Percentiles rank a stretch among this genome's conserved stretches.
Conservation (phyloP, 2,113 vertebrate genomes). For the Phasianus colchicus region DNA sequence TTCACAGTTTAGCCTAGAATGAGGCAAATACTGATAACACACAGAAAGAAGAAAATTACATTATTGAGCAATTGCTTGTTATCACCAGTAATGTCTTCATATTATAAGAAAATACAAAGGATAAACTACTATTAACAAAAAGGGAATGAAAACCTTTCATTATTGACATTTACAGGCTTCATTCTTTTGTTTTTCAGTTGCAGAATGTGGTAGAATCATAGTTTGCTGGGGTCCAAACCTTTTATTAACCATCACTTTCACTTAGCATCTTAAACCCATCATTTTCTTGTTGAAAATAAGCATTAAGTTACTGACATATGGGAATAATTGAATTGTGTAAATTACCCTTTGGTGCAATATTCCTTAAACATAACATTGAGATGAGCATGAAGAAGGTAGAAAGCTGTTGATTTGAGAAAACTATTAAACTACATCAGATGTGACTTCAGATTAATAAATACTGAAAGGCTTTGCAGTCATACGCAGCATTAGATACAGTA, state of each 20-base stretch:
- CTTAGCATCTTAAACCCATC: not conserved
- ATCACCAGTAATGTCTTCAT: not conserved
- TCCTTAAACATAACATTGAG: not conserved
- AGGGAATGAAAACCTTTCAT: not conserved
- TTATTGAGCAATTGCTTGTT: not conserved
- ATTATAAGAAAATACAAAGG: too few species aligned
- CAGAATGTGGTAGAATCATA: not conserved
- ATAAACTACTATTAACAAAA: not conserved
- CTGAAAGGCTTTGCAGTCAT: constrained; percentile 37
- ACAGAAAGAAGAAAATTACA: not conserved
- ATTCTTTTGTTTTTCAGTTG: not conserved
- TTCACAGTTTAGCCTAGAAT: not conserved
- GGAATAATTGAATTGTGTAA: constrained; percentile 9
- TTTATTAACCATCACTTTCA: not conserved
- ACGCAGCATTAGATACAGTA: constrained; percentile 31
- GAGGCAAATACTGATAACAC: not conserved
- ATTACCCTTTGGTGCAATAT: not conserved
- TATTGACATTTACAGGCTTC: not conserved
- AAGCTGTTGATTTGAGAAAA: constrained; percentile 33
- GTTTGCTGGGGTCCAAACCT: not conserved
- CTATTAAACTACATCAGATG: constrained; percentile 40
- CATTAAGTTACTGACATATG: not conserved
- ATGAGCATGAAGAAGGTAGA: not conserved
- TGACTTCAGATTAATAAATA: constrained; percentile 46
- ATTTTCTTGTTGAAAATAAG: constrained; percentile 12